Percentiles rank a stretch among this genome's conserved stretches.
These are phyloP conservation scores for Sylvilagus bachmani DNA, from an alignment of 2,113 vertebrate species.

Conservation along the genomic window DNA sequence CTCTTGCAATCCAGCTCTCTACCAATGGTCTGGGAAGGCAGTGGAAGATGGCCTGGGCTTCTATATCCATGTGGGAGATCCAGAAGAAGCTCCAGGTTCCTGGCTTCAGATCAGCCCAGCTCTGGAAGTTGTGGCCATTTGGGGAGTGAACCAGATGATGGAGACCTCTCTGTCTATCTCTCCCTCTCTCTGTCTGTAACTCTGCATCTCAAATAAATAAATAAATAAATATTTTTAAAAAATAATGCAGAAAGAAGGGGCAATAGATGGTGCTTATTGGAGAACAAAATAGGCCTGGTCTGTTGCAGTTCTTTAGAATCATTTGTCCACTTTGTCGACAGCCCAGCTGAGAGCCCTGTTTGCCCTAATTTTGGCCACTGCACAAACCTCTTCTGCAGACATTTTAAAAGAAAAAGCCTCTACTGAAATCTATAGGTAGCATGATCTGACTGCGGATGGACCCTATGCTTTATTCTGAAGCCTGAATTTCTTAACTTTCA, in stretches of 20 bases:
- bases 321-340: slow-evolving; percentile 52
- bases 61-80: too few relatives aligned
- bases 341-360: not conserved
- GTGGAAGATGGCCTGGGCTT: too few relatives aligned
- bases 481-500: slow-evolving; percentile 77
- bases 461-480: slow-evolving; percentile 67
- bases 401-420: slow-evolving; percentile 63
- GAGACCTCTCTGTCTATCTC: too few relatives aligned
- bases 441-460: slow-evolving; percentile 55
- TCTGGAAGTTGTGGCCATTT: too few relatives aligned
- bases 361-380: slow-evolving; percentile 43
- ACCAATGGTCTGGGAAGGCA: too few relatives aligned
- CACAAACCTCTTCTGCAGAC: slow-evolving; percentile 63
- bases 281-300: not conserved
- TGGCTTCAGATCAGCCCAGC: too few relatives aligned
- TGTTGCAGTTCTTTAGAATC: not conserved
- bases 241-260: not conserved
- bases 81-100: too few relatives aligned
- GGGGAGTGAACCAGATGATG: too few relatives aligned
- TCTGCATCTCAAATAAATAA: too few relatives aligned
- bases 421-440: slow-evolving; percentile 37
- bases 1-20: too few relatives aligned
- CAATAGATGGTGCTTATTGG: not conserved
- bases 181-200: too few relatives aligned
- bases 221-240: too few relatives aligned